Conservation (phyloP, 2,888 invertebrate species). For the Eremobia ochroleuca region DNA sequence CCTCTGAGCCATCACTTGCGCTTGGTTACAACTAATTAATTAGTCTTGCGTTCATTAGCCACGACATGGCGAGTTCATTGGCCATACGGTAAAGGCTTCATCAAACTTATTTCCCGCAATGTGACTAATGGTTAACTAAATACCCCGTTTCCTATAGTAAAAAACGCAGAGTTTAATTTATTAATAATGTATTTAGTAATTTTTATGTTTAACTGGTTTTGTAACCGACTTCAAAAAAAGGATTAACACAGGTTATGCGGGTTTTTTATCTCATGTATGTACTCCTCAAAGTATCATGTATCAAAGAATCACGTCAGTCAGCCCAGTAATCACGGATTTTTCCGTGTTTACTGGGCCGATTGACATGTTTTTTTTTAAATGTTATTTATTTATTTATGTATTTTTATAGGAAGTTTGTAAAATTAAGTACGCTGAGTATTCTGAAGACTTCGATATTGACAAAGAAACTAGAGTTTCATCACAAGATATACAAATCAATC, state of each 20-base stretch:
- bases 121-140: neutral
- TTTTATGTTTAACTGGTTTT: neutral
- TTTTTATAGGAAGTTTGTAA: neutral
- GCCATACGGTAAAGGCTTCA: neutral
- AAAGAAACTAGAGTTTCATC: neutral
- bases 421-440: neutral
- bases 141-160: neutral
- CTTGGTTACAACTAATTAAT: conserved; percentile 10
- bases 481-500: neutral
- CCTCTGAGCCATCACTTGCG: neutral
- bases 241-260: too few relatives aligned
- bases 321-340: too few relatives aligned
- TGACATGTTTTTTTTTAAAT: neutral
- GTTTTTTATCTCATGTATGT: too few relatives aligned
- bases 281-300: too few relatives aligned
- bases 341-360: too few relatives aligned
- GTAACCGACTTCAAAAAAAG: neutral
- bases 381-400: neutral
- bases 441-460: neutral
- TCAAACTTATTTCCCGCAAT: conserved; percentile 13
- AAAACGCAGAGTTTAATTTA: neutral
- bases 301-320: too few relatives aligned
- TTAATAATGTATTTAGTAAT: neutral
- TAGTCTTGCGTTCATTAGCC: conserved; percentile 9
- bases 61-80: conserved; percentile 10